Evolutionary conservation across 1,140 invertebrate genomes (phyloP).

Genomic region (Trigoniulus corallinus): DNA sequence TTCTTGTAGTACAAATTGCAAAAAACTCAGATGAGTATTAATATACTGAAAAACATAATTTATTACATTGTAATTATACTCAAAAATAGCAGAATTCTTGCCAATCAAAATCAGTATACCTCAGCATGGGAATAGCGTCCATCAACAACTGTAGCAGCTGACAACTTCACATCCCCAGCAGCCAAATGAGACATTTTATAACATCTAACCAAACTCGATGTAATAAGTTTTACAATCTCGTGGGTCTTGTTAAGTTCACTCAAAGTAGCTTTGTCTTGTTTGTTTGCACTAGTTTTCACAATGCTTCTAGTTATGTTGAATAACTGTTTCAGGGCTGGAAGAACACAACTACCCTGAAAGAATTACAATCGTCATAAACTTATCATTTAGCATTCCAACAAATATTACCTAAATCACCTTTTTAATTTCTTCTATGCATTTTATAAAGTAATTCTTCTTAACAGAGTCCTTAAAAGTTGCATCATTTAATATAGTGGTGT

Average conservation of each 20-base stretch:
- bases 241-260: constrained; percentile 31
- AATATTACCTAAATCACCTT: constrained; percentile 18
- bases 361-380: not conserved
- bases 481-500: constrained; percentile 32
- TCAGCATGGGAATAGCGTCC: constrained; percentile 31
- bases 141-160: constrained; percentile 27
- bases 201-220: constrained; percentile 29
- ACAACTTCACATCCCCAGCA: constrained; percentile 18
- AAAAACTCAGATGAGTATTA: constrained; percentile 30
- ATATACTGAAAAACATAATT: constrained; percentile 27
- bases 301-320: constrained; percentile 31
- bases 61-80: constrained; percentile 9
- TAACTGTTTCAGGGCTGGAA: constrained; percentile 31
- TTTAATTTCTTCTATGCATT: constrained; percentile 35
- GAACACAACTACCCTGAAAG: constrained; percentile 24
- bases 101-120: constrained; percentile 16
- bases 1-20: constrained; percentile 34
- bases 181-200: constrained; percentile 27
- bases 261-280: constrained; percentile 31
- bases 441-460: constrained; percentile 30
- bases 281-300: constrained; percentile 27
- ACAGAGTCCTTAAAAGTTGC: constrained; percentile 29
- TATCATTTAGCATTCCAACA: not conserved
- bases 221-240: constrained; percentile 32
- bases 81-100: constrained; percentile 1